phyloP scores from a whole-genome alignment of 2,113 vertebrate genomes.

The Scopus umbretta region DNA sequence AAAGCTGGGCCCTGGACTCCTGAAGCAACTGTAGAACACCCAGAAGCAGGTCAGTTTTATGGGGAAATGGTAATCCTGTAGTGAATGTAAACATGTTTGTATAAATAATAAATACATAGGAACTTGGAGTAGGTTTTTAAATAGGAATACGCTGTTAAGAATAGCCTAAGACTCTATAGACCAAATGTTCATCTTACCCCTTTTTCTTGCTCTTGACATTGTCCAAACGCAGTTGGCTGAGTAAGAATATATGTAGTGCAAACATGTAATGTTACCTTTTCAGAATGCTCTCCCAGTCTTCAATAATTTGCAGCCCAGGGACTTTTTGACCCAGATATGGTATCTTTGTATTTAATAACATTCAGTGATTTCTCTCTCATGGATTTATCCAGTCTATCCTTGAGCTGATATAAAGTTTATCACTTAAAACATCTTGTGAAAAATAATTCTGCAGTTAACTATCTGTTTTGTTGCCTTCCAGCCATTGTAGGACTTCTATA shows the following conservation, averaged over 20 bases:
- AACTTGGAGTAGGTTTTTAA: background rate
- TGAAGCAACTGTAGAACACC: conserved; percentile 89
- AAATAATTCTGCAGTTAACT: background rate
- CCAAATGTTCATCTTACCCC: background rate
- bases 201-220: background rate
- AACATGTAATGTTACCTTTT: background rate
- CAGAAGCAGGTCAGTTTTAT: conserved; percentile 86
- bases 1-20: conserved; percentile 98
- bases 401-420: background rate
- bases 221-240: background rate
- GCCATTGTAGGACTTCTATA: background rate
- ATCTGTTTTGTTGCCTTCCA: background rate
- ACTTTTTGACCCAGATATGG: background rate
- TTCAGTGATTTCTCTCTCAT: background rate
- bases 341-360: background rate
- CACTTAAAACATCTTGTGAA: background rate
- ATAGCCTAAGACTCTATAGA: background rate
- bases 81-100: background rate
- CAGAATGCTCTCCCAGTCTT: background rate
- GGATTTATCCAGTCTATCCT: background rate
- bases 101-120: background rate
- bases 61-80: background rate
- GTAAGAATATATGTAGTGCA: background rate
- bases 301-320: background rate
- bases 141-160: background rate